phyloP scores from a whole-genome alignment of 2,888 invertebrate genomes.

The Agrotis ipsilon region DNA sequence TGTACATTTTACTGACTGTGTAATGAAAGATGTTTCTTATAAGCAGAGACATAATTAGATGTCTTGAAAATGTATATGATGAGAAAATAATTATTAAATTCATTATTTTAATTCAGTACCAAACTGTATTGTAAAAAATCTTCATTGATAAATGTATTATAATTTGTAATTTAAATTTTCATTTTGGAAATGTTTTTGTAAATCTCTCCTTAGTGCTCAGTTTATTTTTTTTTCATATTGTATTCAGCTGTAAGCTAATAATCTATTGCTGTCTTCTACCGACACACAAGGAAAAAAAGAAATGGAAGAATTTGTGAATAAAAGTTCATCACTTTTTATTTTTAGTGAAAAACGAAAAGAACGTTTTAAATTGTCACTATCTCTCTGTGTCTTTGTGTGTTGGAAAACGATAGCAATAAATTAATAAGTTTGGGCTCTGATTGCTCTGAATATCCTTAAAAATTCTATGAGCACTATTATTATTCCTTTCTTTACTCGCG shows the following conservation, averaged over 20 bases:
- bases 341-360: not conserved
- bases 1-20: constrained; percentile 41
- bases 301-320: not conserved
- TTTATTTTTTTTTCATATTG: not conserved
- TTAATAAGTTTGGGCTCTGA: too few species aligned
- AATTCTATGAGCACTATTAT: constrained; percentile 1
- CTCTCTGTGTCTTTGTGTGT: not conserved
- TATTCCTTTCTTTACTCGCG: not conserved
- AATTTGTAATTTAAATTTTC: constrained; percentile 40
- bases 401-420: too few species aligned
- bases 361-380: not conserved
- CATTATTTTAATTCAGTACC: constrained; percentile 29
- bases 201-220: not conserved
- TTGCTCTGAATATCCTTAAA: not conserved
- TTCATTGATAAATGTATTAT: constrained; percentile 21
- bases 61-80: not conserved
- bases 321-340: not conserved
- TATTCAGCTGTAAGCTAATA: not conserved
- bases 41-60: not conserved
- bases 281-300: not conserved
- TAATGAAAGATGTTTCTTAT: not conserved
- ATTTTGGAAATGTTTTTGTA: constrained; percentile 28
- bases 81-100: not conserved
- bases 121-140: constrained; percentile 2
- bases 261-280: constrained; percentile 19